Evolutionary conservation across 2,888 invertebrate genomes (phyloP), one percentile per base, ranked within the genome.

Genomic region (Phaonia tiefii): DNA sequence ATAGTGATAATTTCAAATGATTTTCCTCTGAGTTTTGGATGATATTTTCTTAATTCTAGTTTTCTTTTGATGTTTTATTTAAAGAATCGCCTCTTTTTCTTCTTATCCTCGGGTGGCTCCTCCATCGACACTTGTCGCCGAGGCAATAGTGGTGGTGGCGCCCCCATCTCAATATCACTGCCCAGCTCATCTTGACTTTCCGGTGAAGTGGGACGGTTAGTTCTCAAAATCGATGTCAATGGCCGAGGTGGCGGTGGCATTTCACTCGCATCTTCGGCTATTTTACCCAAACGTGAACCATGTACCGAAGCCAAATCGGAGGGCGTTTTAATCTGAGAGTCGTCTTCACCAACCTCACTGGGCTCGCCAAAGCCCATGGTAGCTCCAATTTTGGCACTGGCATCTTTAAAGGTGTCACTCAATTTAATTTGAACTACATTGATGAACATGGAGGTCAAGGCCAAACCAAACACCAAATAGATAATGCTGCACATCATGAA

Each of bases 371-470:
- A 91, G 2, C 97, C 96, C 83, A 97, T 96, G 1, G 96, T 96
- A 25, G 96, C 95, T 1, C 96, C 95, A 60, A 97, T 93, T 89
- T 97, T 97, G 22, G 95, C 95, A 86, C 96, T 96, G 0, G 97
- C 97, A 84, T 95, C 94, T 85, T 94, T 94, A 88, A 97, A 97
- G 0, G 96, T 96, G 89, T 96, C 94, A 58, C 95, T 95, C 54
- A 94, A 86, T 88, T 94, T 94, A 56, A 95, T 95, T 92, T 98
- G 98, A 0, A 98, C 97, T 15, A 99, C 98, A 88, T 98, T 98
- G 86, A 99, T 97, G 90, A 97, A 97, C 98, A 99, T 98, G 84
- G 98, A 97, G 67, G 98, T 98, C 20, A 99, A 92, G 0, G 99
- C 97, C 79, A 99, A 92, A 7, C 99, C 99, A 86, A 99, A 97